Base-by-base conservation (phyloP, 2,888 invertebrate species). In the Polymixis lichenea region DNA sequence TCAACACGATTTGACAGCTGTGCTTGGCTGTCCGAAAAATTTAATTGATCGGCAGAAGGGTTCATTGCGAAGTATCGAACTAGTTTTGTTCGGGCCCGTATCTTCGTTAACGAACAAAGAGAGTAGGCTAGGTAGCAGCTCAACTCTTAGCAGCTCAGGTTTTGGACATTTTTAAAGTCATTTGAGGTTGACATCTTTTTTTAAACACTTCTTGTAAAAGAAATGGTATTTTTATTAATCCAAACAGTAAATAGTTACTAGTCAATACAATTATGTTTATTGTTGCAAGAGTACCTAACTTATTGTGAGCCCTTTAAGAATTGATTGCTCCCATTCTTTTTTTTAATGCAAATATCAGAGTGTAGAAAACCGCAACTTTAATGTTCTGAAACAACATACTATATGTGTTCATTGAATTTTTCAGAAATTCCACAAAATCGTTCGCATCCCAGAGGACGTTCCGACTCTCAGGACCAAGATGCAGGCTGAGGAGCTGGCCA, bases 401-500 rank as follows among this genome's bases (percentile, higher is more conserved):
- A 32, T 60, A 32, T n/a, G 3, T 51, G 22, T 9, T 32, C 64
- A 22, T 72, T 64, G 71, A 55, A 80, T 86, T 90, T 97, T 97
- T 0, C 95, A 99, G 99, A 98, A 98, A 98, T 98, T 98, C 95
- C 97, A 98, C 92, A 96, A 97, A 82, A 97, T 99, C 88, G 98
- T 99, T 65, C 97, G 98, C 93, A 99, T 99, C 94, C 98, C 98
- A 65, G 98, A 99, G 88, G 98, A 98, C 88, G 97, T 99, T 2
- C 97, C 98, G 76, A 94, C 97, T 71, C 96, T 99, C 73, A 97
- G 98, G 87, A 97, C 97, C 83, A 98, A 98, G 96, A 98, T 98
- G 98, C 97, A 97, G 85, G 96, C 97, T 4, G 97, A 97, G 79
- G 96, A 96, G 77, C 84, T 91, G 72, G 95, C 95, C 0, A 96